Evolutionary conservation across 2,797 vertebrate genomes (phyloP).

Genomic region (Molothrus ater): DNA sequence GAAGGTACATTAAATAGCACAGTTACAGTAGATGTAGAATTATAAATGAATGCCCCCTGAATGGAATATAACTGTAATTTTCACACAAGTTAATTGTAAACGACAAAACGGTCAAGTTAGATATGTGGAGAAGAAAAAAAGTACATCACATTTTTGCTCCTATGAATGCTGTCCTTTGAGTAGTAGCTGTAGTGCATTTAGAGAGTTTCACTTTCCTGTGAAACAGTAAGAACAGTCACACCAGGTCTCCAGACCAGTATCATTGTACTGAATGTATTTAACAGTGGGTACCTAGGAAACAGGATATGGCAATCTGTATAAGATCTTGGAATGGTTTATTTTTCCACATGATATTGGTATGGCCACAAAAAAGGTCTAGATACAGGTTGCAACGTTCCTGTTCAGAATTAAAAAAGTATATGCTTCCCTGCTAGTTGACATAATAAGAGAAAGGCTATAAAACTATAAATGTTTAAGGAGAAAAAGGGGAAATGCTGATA

Average conservation of each 20-base stretch:
- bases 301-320: not conserved
- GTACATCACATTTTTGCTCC: not conserved
- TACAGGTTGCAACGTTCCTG: not conserved
- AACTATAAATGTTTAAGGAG: not conserved
- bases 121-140: not conserved
- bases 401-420: not conserved
- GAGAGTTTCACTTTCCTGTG: not conserved
- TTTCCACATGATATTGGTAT: accelerated
- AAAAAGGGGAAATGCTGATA: not conserved
- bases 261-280: not conserved
- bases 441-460: not conserved
- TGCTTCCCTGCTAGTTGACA: not conserved
- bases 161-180: not conserved
- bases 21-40: not conserved
- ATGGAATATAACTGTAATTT: not conserved
- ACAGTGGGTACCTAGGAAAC: not conserved
- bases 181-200: not conserved
- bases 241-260: not conserved
- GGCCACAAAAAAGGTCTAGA: not conserved
- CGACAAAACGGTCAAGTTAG: not conserved
- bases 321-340: not conserved
- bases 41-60: not conserved
- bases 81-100: not conserved
- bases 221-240: not conserved
- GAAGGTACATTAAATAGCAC: not conserved